A percentile compares a stretch with the other conserved stretches of the same genome.
Evolutionary conservation across 2,797 vertebrate species (phyloP).

Genomic region (Myripristis murdjan): DNA sequence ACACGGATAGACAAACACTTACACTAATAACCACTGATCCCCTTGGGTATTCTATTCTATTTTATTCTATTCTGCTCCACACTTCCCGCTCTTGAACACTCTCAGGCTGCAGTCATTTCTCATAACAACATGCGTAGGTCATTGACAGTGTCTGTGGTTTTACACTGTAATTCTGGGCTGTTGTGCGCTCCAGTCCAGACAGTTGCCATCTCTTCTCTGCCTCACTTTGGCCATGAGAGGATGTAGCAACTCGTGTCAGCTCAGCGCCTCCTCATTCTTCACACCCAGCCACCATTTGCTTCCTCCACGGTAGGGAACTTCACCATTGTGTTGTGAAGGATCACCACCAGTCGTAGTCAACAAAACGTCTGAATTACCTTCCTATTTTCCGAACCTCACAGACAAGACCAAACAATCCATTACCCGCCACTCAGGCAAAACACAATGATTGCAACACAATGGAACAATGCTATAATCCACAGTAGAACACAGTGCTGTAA

Average conservation of each 20-base stretch:
- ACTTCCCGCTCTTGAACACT: constrained; percentile 12
- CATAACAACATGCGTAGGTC: constrained; percentile 38
- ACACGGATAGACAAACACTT: constrained; percentile 4
- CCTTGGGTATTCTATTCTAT: constrained; percentile 15
- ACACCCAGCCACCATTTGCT: constrained; percentile 50
- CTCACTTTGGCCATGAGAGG: constrained; percentile 55
- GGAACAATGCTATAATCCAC: no score
- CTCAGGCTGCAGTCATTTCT: constrained; percentile 42
- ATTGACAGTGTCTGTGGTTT: constrained; percentile 42
- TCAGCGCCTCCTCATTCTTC: constrained; percentile 39
- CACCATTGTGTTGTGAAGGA: no score
- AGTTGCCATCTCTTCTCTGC: constrained; percentile 61
- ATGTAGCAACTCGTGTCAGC: constrained; percentile 59
- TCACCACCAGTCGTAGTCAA: no score
- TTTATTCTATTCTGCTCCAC: constrained; percentile 5
- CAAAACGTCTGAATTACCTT: no score
- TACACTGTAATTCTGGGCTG: not conserved
- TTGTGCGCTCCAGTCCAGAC: constrained; percentile 51
- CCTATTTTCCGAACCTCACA: no score
- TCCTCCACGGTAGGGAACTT: constrained; percentile 33
- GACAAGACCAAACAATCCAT: no score
- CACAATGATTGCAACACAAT: no score
- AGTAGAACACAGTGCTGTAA: no score
- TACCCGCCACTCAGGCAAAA: no score
- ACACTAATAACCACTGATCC: constrained; percentile 35